Base-by-base conservation (phyloP, 2,888 invertebrate species). In the Rhingia campestris region DNA sequence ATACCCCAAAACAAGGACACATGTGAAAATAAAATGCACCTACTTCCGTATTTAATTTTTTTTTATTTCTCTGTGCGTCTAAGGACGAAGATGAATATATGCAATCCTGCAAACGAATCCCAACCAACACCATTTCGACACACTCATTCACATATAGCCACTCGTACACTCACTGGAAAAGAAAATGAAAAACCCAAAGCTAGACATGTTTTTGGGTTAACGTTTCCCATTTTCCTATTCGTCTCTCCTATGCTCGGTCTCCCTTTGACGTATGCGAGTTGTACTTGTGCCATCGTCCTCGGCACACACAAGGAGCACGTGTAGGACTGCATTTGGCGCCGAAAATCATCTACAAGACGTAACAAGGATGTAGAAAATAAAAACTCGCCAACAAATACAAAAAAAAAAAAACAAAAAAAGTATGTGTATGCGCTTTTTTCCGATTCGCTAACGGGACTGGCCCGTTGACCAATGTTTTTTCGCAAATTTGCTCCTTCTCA, bases 241-340 rank as follows among this genome's bases (percentile, higher is more conserved):
- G 45, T 12, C 45, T 45, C 12, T 45, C 12, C 3, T 45, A 35
- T 54, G 35, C 30, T 54, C 35, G 41, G 12, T 0, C 43, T 32
- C 37, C 39, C 37, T 30, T n/a, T 47, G 49, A 9, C 33, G 4
- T 54, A 7, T 32, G 53, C 32, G 47, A 10, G 7, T 47, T 22
- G 30, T 30, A 4, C 9, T 22, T 32, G 49, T 53, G 53, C 49
- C 75, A n/a, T n/a, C n/a, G 30, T 33, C 49, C 10, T 22, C 45
- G 6, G 4, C 7, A 41, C 9, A 41, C 9, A 41, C 30, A 49
- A 49, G 35, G 22, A 67, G 41, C 56, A 67, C 56, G 58, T 74
- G 69, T 61, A 61, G n/a, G 4, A 58, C 39, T 58, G 56, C 58
- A 75, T 70, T 81, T 75, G 64, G 69, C 64, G 75, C 75, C 69